Evolutionary conservation across 2,888 invertebrate genomes (phyloP), one percentile per base, ranked within the genome.

Genomic region (Bruchidius siliquastri): DNA sequence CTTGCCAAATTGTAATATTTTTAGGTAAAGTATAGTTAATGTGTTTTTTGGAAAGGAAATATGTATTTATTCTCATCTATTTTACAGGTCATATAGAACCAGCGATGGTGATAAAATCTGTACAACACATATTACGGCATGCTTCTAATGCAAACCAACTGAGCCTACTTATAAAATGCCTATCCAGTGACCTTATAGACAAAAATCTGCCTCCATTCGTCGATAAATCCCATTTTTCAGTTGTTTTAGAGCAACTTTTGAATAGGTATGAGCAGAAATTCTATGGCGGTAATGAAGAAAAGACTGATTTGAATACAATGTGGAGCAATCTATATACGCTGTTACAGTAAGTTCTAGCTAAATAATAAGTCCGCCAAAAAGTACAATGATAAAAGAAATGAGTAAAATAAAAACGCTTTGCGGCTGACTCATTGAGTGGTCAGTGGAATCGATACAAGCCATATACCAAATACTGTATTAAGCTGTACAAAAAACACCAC

Each of bases 91-190:
- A 90, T 79, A 89, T 88, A 73, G 89, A 90, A 78, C 90, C 91
- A 0, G 89, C 91, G 0, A 88, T 91, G 76, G 88, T 92, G 72
- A 88, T 92, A 0, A 89, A 88, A 79, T 90, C 91, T 0, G 88
- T 90, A 6, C 89, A 90, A 73, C 90, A 88, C 80, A 83, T 92
- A 18, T 86, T 93, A 1, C 89, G 90, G 81, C 89, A 91, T 80
- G 90, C 91, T 0, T 87, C 89, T 71, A 88, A 87, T 21, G 88
- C 89, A 71, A 88, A 89, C 8, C 91, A 91, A 8, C 83, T 93
- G 32, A 91, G 90, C 0, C 86, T 92, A 0, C 81, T 92, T 20
- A 88, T 92, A 0, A 88, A 90, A 18, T 89, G 92, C 21, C 87
- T 92, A 72, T 88, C 89, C 0, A 90, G 90, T n/a, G 91, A 92